Percentiles rank a stretch among this genome's conserved stretches.
phyloP scores from a whole-genome alignment of 2,888 invertebrate species.

The Cyrtodaria siliqua region DNA sequence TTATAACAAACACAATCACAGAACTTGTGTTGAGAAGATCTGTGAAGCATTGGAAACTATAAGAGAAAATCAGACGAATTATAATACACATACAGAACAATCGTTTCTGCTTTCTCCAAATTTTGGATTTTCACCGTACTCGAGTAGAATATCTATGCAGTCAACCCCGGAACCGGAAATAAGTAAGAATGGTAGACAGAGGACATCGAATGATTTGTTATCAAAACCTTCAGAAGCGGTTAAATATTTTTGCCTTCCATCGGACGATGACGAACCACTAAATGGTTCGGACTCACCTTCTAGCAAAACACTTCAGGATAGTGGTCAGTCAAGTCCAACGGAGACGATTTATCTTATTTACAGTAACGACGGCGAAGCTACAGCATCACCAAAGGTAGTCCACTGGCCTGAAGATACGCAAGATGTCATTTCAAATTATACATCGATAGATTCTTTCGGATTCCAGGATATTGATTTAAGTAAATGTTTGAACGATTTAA shows the following conservation, averaged over 20 bases:
- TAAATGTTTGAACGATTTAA: conserved; percentile 38
- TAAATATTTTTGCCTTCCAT: too few relatives aligned
- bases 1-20: conserved; percentile 1
- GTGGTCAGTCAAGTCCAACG: background rate
- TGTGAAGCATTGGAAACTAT: background rate
- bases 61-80: background rate
- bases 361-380: background rate
- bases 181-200: too few relatives aligned
- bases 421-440: conserved; percentile 14
- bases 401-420: conserved; percentile 28
- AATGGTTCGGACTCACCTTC: too few relatives aligned
- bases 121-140: too few relatives aligned
- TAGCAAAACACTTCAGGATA: background rate
- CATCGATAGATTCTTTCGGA: conserved; percentile 55
- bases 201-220: too few relatives aligned
- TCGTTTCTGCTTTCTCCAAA: too few relatives aligned
- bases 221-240: too few relatives aligned
- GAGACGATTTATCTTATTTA: conserved; percentile 36
- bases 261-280: too few relatives aligned
- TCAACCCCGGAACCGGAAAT: too few relatives aligned
- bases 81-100: conserved; percentile 4
- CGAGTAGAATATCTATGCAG: too few relatives aligned
- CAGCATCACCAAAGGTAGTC: conserved; percentile 18
- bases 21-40: background rate
- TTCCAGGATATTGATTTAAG: conserved; percentile 60